Conservation (phyloP, 2,797 vertebrate species). For the Cossypha polioptera region DNA sequence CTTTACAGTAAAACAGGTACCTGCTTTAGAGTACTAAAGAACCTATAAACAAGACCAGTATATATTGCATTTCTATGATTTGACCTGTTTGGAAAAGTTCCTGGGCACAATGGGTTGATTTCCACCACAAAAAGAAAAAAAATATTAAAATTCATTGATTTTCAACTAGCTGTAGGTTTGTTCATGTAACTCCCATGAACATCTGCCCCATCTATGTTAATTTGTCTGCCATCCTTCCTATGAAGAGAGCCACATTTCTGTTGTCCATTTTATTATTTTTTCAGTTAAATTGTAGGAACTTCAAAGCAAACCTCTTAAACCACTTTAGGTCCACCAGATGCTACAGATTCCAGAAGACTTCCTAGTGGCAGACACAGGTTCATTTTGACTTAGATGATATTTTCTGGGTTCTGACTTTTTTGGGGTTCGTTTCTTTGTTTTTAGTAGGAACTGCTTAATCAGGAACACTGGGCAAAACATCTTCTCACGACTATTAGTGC, state of each 20-base stretch:
- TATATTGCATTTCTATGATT: not conserved
- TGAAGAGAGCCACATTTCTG: not conserved
- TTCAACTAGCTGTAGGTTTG: not conserved
- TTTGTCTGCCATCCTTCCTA: not conserved
- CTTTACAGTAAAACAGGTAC: conserved; percentile 50
- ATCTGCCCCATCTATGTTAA: not conserved
- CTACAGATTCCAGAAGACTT: not conserved
- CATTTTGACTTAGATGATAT: not conserved
- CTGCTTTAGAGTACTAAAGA: not conserved
- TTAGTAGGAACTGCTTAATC: not conserved
- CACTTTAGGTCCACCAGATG: not conserved
- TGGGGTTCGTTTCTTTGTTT: rapidly evolving
- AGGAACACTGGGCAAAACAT: not conserved
- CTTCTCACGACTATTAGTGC: not conserved
- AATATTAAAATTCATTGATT: not conserved
- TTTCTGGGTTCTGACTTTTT: not conserved
- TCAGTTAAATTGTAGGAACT: not conserved
- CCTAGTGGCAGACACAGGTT: not conserved
- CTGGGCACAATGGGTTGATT: not conserved
- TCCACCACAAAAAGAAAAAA: not conserved
- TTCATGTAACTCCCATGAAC: not conserved
- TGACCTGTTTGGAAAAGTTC: not conserved
- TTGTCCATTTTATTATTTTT: not conserved
- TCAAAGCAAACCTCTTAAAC: not conserved
- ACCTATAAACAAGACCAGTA: not conserved